phyloP scores from a whole-genome alignment of 2,113 vertebrate genomes.

The Macaca fascicularis region T2T-MFA8v1.1 NC_088381.1:136879001-136879500 shows the following conservation, averaged over 20 bases:
- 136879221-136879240: not conserved
- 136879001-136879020: not conserved
- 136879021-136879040: not conserved
- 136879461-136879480: not conserved
- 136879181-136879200: too few species aligned
- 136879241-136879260: conserved; percentile 6
- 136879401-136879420: conserved; percentile 41
- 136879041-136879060: not conserved
- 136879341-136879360: not conserved
- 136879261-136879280: not conserved
- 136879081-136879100: not conserved
- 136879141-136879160: not conserved
- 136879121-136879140: not conserved
- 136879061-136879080: not conserved
- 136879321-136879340: not conserved
- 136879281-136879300: not conserved
- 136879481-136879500: not conserved
- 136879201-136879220: not conserved
- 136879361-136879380: conserved; percentile 6
- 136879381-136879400: not conserved
- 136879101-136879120: not conserved
- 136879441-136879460: conserved; percentile 31
- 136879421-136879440: conserved; percentile 50
- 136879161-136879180: not conserved
- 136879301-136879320: not conserved